These are phyloP conservation scores for Spilosoma lubricipeda DNA, from an alignment of 2,888 invertebrate species.

Conservation along the genomic window DNA sequence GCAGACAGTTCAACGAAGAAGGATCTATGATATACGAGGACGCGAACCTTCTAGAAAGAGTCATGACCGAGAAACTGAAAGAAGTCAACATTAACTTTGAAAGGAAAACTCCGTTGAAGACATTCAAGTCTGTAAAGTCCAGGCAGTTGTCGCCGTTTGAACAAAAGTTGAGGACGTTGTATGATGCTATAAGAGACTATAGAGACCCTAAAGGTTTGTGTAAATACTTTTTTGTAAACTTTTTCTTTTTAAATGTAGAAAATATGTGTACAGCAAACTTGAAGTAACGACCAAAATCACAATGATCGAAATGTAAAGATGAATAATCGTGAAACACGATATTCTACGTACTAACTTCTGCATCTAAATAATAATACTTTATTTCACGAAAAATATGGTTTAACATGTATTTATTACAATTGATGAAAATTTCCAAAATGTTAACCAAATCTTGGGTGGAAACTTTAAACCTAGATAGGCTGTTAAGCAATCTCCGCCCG, in stretches of 20 bases:
- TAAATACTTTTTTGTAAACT: neutral
- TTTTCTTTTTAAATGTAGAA: neutral
- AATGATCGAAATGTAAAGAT: no score
- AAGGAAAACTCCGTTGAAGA: slow-evolving; percentile 85
- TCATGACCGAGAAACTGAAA: slow-evolving; percentile 93
- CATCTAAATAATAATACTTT: no score
- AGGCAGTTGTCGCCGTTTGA: slow-evolving; percentile 87
- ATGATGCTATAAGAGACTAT: slow-evolving; percentile 95
- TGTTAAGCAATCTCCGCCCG: no score
- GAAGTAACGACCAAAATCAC: no score
- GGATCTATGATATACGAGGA: slow-evolving; percentile 98
- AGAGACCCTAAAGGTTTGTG: slow-evolving; percentile 84
- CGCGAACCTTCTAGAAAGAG: slow-evolving; percentile 94
- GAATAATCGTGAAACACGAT: no score
- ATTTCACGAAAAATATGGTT: no score
- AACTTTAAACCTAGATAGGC: no score
- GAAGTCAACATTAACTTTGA: slow-evolving; percentile 88
- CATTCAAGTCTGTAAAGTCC: slow-evolving; percentile 72
- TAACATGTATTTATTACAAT: no score
- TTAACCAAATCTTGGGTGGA: no score
- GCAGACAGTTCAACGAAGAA: slow-evolving; percentile 98
- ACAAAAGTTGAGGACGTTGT: slow-evolving; percentile 94
- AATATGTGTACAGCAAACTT: neutral
- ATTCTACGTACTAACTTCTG: no score
- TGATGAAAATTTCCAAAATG: no score